Conservation (phyloP, 2,888 invertebrate genomes). For the Pseudolycoriella hygida region DNA sequence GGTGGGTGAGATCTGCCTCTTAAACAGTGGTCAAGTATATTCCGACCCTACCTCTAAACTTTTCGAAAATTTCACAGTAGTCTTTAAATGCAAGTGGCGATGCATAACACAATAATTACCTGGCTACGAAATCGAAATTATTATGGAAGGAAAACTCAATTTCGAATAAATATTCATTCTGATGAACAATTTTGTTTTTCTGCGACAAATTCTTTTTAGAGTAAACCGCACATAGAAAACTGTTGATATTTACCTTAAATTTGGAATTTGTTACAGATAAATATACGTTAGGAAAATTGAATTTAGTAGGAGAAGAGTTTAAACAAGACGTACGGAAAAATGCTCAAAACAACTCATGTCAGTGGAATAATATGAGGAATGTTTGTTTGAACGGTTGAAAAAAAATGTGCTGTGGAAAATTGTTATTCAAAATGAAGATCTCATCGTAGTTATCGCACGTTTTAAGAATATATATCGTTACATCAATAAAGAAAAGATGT, state of each 20-base stretch:
- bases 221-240: not conserved
- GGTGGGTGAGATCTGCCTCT: too few relatives aligned
- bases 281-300: not conserved
- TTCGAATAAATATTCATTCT: too few relatives aligned
- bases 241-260: slow-evolving; percentile 3
- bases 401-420: not conserved
- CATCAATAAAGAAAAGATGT: too few relatives aligned
- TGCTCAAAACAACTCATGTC: not conserved
- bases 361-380: not conserved
- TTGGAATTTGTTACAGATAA: not conserved
- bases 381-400: not conserved
- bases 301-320: not conserved
- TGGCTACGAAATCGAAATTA: too few relatives aligned
- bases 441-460: not conserved
- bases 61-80: too few relatives aligned
- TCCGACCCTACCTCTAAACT: too few relatives aligned
- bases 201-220: too few relatives aligned
- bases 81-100: too few relatives aligned
- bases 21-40: too few relatives aligned
- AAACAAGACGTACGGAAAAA: not conserved
- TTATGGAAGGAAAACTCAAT: too few relatives aligned
- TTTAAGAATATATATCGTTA: not conserved
- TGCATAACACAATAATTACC: too few relatives aligned
- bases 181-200: too few relatives aligned
- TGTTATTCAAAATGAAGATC: not conserved